Conservation (phyloP, 2,797 vertebrate genomes). For the Parambassis ranga region DNA sequence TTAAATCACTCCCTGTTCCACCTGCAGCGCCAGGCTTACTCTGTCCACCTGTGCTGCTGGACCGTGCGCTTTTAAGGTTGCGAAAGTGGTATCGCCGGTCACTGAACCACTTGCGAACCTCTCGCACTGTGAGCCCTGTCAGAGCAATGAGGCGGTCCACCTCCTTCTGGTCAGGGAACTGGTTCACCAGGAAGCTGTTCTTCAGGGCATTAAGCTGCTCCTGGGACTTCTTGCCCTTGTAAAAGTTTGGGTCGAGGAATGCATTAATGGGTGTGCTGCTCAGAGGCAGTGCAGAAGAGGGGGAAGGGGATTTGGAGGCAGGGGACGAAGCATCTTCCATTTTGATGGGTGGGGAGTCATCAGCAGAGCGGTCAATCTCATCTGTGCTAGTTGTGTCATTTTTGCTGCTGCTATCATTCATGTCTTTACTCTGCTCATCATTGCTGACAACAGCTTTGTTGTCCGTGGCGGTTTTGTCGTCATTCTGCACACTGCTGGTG, state of each 20-base stretch:
- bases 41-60: conserved; percentile 40
- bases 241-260: conserved; percentile 87
- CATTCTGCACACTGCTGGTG: conserved; percentile 24
- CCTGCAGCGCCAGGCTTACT: conserved; percentile 37
- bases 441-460: conserved; percentile 14
- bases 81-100: conserved; percentile 95
- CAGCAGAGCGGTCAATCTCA: conserved; percentile 18
- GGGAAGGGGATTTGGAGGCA: conserved; percentile 72
- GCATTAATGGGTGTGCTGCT: conserved; percentile 67
- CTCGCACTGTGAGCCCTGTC: conserved; percentile 90
- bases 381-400: conserved; percentile 30
- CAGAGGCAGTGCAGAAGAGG: conserved; percentile 59
- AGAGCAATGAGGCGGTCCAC: conserved; percentile 91
- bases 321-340: conserved; percentile 69
- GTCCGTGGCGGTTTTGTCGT: conserved; percentile 44
- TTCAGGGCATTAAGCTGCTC: conserved; percentile 92
- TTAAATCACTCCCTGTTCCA: conserved; percentile 4
- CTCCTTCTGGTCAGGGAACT: conserved; percentile 94
- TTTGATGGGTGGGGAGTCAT: conserved; percentile 36
- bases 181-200: conserved; percentile 89
- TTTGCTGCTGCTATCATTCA: conserved; percentile 27
- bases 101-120: conserved; percentile 98
- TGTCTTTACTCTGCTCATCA: conserved; percentile 37
- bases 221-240: conserved; percentile 95
- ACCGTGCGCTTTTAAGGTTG: conserved; percentile 82